Evolutionary conservation across 2,797 vertebrate genomes (phyloP), one percentile per base, ranked within the genome.

Genomic region (Garrulus glandarius): DNA sequence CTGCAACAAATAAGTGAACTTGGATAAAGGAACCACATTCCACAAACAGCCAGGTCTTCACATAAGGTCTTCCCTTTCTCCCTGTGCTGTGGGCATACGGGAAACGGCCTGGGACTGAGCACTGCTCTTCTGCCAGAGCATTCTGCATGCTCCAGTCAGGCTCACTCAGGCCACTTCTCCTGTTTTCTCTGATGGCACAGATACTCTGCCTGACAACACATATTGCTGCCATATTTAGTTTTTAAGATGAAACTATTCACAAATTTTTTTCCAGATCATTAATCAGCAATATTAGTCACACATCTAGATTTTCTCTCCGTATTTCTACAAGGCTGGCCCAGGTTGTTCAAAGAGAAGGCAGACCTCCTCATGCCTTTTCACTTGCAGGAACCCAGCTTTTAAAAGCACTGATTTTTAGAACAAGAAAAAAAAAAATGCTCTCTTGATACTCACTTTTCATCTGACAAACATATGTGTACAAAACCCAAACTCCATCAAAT

Each of bases 51-150:
- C 23, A 55, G 11, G 18, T 43, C 16, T 52, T 63, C 29, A 22
- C 5, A 29, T 11, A 8, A 6, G 30, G 36, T 44, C 32, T 26
- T 46, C 52, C 15, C 39, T 63, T 84, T 44, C 47, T 50, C 16
- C 18, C 11, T 3, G 2, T 0, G 3, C 47, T 47, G n/a, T 7
- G 23, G 29, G 26, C 21, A 27, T 1, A 15, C 0, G 5, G 44
- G 30, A 55, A 21, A 20, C 0, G 1, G 41, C 24, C n/a, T 21
- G 29, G 34, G 49, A 59, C 5, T 2, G 1, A 52, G 61, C 3
- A 1, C 19, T 5, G 47, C 68, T 89, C 52, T 15, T 49, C 59
- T 39, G 52, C 37, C 85, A 27, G 15, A 11, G 37, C 32, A 15
- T 27, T 15, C 39, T 36, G 32, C 36, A 5, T 0, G 1, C 43